phyloP scores from a whole-genome alignment of 2,113 vertebrate species.

The Lagenorhynchus albirostris region DNA sequence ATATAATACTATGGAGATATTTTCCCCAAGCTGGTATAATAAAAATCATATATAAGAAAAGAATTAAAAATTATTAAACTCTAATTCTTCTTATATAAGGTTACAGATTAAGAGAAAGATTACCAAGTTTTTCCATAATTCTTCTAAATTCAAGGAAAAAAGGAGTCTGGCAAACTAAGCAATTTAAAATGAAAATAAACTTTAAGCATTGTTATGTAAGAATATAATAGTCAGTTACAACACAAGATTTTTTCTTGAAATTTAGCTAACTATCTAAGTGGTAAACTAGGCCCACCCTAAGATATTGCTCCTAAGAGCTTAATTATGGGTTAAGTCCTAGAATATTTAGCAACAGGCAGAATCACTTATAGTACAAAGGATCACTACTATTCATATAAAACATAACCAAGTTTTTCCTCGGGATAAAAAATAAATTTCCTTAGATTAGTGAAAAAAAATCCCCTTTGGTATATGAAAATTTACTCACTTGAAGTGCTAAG shows the following conservation, averaged over 20 bases:
- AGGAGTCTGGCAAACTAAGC: not conserved
- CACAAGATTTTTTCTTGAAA: not conserved
- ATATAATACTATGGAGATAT: not conserved
- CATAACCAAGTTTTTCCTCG: slow-evolving; percentile 18
- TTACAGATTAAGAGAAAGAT: not conserved
- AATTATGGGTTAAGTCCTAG: not conserved
- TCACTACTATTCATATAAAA: not conserved
- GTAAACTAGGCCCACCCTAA: not conserved
- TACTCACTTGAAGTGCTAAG: slow-evolving; percentile 18
- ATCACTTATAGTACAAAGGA: not conserved
- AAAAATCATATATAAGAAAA: slow-evolving; percentile 29
- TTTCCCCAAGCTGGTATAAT: not conserved
- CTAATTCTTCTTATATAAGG: slow-evolving; percentile 14
- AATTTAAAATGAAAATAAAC: slow-evolving; percentile 23
- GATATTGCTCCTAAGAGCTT: not conserved
- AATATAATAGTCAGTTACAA: not conserved
- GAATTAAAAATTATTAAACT: slow-evolving; percentile 40
- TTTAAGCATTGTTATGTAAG: not conserved
- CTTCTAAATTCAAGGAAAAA: slow-evolving; percentile 7
- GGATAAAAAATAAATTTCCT: slow-evolving; percentile 18
- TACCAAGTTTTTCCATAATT: not conserved
- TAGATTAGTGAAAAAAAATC: not conserved
- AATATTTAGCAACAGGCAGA: slow-evolving; percentile 35
- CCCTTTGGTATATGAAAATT: not conserved
- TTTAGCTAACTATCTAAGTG: not conserved